phyloP scores from a whole-genome alignment of 1,140 invertebrate species.

The Oreohelix idahoensis region DNA sequence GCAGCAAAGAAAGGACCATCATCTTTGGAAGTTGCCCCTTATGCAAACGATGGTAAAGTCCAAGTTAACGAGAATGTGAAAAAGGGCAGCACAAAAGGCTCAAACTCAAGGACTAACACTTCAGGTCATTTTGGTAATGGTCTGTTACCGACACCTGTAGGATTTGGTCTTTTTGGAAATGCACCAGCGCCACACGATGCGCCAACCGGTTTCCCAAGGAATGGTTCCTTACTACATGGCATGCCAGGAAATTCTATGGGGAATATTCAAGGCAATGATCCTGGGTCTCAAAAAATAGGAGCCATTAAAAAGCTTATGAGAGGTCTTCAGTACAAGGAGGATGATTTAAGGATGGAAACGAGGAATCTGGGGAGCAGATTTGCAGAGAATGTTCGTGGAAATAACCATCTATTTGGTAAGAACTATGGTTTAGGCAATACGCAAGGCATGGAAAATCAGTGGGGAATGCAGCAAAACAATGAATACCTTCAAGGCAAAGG shows the following conservation, averaged over 20 bases:
- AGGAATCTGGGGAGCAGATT: background rate
- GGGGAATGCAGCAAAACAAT: background rate
- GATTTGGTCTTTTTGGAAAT: too few species aligned
- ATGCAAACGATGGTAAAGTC: background rate
- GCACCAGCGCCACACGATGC: too few species aligned
- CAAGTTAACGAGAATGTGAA: background rate
- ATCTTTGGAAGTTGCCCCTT: too few species aligned
- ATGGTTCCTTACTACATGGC: too few species aligned
- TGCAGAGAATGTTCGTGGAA: too few species aligned
- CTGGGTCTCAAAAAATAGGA: background rate
- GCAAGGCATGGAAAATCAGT: background rate
- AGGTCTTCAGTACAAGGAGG: background rate
- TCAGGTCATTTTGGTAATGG: background rate
- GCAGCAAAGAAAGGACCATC: background rate
- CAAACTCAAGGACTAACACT: background rate
- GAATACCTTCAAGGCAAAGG: background rate
- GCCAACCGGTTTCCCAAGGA: too few species aligned
- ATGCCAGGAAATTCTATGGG: background rate
- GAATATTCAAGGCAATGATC: background rate
- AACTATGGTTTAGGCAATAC: background rate
- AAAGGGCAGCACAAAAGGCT: background rate
- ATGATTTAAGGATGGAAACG: background rate
- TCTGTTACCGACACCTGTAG: too few species aligned
- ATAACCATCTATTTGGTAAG: too few species aligned
- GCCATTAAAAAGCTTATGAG: background rate